Base-by-base conservation (phyloP, 2,888 invertebrate species). In the Drosophila parthenogenetica region DNA sequence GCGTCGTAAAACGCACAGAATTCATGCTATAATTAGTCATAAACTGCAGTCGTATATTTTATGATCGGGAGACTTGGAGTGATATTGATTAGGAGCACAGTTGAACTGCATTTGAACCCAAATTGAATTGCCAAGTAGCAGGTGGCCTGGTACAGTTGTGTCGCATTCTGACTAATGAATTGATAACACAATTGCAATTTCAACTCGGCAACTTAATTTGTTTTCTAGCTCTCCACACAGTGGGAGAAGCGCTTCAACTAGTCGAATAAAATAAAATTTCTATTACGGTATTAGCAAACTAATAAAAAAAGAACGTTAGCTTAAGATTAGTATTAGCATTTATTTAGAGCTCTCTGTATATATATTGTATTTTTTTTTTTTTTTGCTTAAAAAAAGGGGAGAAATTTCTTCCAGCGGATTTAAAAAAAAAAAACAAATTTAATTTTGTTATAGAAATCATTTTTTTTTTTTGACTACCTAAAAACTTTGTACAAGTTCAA, bases 161-260 rank as follows among this genome's bases (percentile, higher is more conserved):
- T 39, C 39, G 32, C 39, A 62, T 55, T 45, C 48, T 35, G 45
- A 29, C 73, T 62, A 68, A 72, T 72, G 77, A 75, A 77, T 72
- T 75, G 59, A 68, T 62, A 59, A 68, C 48, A 57, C 48, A 58
- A 49, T 58, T 58, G 48, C 57, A 16, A 43, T 37, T 50, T 29
- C 14, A 49, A 48, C 16, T 32, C 19, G 45, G 25, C 45, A 61
- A 22, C 37, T 5, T 5, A 43, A 17, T 43, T 43, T 13, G 2
- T 13, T 13, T 35, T 3, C 2, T 35, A 13, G 11, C 35, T 13
- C 13, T 11, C 13, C 13, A 35, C 35, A 35, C 11, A 35, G 35
- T 35, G 35, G 35, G 35, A 35, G 35, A 35, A 35, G 13, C 13
- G 35, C 25, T 25, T 25, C 25, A 25, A 2, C 25, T 25, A 25